A percentile compares a stretch with the other conserved stretches of the same genome.
phyloP scores from a whole-genome alignment of 2,797 vertebrate species.

The Phrynocephalus vlangalii region DNA sequence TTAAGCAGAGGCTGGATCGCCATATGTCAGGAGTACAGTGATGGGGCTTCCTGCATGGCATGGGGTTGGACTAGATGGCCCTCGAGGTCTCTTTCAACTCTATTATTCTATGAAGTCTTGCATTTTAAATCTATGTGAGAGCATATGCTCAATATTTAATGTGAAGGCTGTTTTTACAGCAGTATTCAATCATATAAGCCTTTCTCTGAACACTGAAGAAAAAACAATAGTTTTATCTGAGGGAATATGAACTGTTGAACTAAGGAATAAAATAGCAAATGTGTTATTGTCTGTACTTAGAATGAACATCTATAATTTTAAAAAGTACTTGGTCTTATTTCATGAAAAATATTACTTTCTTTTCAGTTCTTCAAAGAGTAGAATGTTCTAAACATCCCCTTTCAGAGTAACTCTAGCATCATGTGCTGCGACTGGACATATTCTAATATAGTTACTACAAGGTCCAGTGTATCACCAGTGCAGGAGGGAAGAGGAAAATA shows the following conservation, averaged over 20 bases:
- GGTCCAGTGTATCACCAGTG: background rate
- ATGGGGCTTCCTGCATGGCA: no score
- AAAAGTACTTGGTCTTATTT: slow-evolving; percentile 31
- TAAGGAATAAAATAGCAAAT: slow-evolving; percentile 34
- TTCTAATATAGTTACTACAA: background rate
- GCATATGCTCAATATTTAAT: background rate
- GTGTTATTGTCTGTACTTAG: background rate
- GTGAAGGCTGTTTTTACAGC: slow-evolving; percentile 18
- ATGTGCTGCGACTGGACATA: background rate
- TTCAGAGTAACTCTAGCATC: background rate
- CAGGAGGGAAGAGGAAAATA: background rate
- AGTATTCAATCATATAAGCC: background rate
- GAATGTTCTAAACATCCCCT: background rate
- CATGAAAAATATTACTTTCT: background rate
- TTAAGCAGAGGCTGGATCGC: no score
- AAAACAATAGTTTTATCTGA: slow-evolving; percentile 23
- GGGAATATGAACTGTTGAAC: slow-evolving; percentile 11
- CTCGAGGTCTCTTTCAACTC: no score
- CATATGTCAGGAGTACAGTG: no score
- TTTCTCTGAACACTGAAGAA: slow-evolving; percentile 14
- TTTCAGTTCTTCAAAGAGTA: background rate
- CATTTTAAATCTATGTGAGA: slow-evolving; percentile 35
- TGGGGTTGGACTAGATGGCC: no score
- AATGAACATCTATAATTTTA: slow-evolving; percentile 1
- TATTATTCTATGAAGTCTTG: background rate